Evolutionary conservation across 2,888 invertebrate species (phyloP).

Genomic region (Lithophane semibrunnea): DNA sequence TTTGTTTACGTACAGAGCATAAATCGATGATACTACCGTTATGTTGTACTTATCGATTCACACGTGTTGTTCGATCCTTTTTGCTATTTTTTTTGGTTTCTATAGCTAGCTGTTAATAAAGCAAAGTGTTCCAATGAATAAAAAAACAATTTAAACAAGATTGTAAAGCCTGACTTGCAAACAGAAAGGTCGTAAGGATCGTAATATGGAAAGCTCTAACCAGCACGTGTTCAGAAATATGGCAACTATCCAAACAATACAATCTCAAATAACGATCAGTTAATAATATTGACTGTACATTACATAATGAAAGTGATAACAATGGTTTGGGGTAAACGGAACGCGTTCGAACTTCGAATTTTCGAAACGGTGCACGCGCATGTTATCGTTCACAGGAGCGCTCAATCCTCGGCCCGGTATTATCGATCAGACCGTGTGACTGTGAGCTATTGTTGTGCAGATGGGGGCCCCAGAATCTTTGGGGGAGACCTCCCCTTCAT

Average conservation of each 20-base stretch:
- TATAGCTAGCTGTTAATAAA: neutral
- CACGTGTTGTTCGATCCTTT: conserved; percentile 15
- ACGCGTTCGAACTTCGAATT: conserved; percentile 36
- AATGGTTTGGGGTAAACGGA: conserved; percentile 57
- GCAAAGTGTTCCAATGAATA: neutral
- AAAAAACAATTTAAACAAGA: conserved; percentile 31
- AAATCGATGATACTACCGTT: conserved; percentile 6
- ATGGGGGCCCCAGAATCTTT: conserved; percentile 85
- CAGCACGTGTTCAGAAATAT: conserved; percentile 56
- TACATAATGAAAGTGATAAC: conserved; percentile 64
- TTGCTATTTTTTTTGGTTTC: neutral
- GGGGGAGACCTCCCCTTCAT: conserved; percentile 78
- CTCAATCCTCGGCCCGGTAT: conserved; percentile 60
- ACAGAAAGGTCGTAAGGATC: conserved; percentile 25
- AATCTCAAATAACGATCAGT: conserved; percentile 51
- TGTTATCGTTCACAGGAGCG: conserved; percentile 54
- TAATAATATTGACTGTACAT: conserved; percentile 51
- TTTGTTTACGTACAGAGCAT: conserved; percentile 24
- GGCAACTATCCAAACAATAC: conserved; percentile 41
- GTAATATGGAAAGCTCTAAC: conserved; percentile 28
- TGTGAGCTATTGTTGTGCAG: conserved; percentile 87
- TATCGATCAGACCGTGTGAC: conserved; percentile 88
- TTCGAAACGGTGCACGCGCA: conserved; percentile 71
- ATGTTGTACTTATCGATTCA: neutral
- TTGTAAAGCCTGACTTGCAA: conserved; percentile 15